Percentiles rank a stretch among this genome's conserved stretches.
Conservation (phyloP, 2,888 invertebrate species). For the Ephialtes manifestator region DNA sequence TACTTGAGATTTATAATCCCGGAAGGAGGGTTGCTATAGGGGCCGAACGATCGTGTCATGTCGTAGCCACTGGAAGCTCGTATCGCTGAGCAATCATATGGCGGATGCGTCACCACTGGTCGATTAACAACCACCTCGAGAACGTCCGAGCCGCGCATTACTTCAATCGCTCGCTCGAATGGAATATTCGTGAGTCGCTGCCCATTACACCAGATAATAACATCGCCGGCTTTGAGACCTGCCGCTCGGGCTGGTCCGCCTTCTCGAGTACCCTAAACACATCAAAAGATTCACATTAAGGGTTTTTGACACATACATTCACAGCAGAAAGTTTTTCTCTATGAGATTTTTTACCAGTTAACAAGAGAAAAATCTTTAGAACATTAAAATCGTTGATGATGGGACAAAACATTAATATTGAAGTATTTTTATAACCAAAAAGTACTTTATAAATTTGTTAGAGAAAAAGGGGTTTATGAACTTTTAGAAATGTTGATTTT, state of each 20-base stretch:
- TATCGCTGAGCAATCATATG: slow-evolving; percentile 83
- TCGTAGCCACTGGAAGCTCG: slow-evolving; percentile 84
- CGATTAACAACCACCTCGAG: slow-evolving; percentile 87
- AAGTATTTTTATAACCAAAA: too few relatives aligned
- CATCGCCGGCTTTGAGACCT: slow-evolving; percentile 96
- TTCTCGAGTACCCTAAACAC: slow-evolving; percentile 95
- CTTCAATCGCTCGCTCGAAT: slow-evolving; percentile 83
- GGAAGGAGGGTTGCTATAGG: slow-evolving; percentile 61
- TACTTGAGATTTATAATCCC: slow-evolving; percentile 66
- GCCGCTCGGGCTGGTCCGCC: slow-evolving; percentile 95
- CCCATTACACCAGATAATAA: slow-evolving; percentile 96
- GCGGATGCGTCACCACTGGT: slow-evolving; percentile 81
- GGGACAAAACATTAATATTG: too few relatives aligned
- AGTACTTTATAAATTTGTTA: too few relatives aligned
- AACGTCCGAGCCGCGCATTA: slow-evolving; percentile 82
- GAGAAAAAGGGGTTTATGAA: too few relatives aligned
- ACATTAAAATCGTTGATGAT: too few relatives aligned
- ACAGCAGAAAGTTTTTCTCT: too few relatives aligned
- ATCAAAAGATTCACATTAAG: slow-evolving; percentile 85
- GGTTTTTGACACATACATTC: too few relatives aligned
- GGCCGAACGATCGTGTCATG: slow-evolving; percentile 67
- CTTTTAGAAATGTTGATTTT: too few relatives aligned
- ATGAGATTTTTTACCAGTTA: too few relatives aligned
- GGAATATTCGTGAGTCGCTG: slow-evolving; percentile 83
- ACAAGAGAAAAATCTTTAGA: too few relatives aligned